Conservation (phyloP, 30 jellyfish, hydroid and myxozoan genomes). For the Pseudorhiza aurosa region DNA sequence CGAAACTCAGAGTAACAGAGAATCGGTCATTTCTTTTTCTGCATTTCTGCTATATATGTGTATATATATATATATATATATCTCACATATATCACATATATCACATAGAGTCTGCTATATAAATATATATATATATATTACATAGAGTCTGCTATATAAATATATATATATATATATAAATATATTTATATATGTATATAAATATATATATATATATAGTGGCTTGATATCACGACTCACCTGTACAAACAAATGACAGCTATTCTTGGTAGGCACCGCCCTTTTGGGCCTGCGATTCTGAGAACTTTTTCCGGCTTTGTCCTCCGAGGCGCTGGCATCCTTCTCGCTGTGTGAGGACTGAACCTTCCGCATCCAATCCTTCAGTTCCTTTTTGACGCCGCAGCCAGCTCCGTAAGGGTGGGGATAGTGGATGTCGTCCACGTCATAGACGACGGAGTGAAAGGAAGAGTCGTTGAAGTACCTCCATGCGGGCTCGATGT, state of each 20-base stretch:
- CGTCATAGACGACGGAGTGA: conserved; percentile 86
- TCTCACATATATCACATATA: too few species aligned
- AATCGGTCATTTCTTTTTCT: too few species aligned
- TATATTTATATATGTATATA: too few species aligned
- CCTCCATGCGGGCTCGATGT: conserved; percentile 85
- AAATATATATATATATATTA: too few species aligned
- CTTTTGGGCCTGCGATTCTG: conserved; percentile 36
- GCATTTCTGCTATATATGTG: too few species aligned
- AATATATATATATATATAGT: too few species aligned
- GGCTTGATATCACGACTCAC: too few species aligned
- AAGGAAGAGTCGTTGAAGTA: conserved; percentile 53
- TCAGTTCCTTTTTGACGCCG: conserved; percentile 77
- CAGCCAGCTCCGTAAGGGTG: conserved; percentile 73
- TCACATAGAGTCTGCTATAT: too few species aligned
- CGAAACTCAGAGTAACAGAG: too few species aligned
- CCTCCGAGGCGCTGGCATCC: background rate
- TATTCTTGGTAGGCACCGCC: conserved; percentile 51
- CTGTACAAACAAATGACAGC: conserved; percentile 79
- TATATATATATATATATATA: too few species aligned
- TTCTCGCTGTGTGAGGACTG: conserved; percentile 33
- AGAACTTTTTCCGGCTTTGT: background rate
- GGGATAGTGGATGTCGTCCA: conserved; percentile 66
- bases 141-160: too few species aligned
- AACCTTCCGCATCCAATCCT: conserved; percentile 76
- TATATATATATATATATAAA: too few species aligned